Evolutionary conservation across 2,797 vertebrate species (phyloP), one percentile per base, ranked within the genome.

Genomic region (Anableps anableps): DNA sequence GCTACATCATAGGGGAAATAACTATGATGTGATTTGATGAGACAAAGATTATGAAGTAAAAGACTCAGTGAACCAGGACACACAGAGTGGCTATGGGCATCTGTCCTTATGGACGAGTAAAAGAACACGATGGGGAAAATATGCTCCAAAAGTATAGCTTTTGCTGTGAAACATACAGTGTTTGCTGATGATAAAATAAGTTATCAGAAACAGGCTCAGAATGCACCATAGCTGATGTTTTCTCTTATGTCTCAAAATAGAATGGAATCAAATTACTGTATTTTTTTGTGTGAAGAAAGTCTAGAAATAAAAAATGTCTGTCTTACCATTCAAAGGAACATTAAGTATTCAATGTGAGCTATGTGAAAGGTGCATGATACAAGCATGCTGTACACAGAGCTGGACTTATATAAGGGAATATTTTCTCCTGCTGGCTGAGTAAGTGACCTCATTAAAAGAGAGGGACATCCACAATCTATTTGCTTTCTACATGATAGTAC

Each of bases 1-100:
- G 92, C 87, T 50, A 88, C 92, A 91, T 92, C 85, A 89, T 81
- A 76, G 82, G 90, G 90, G 86, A 91, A 90, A 87, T 86, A 76
- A 89, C 73, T 85, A 62, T 94, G 94, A 94, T 90, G 88, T 93
- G 93, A 95, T 95, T 88, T 94, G 93, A 95, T 92, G 91, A 95
- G 94, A 94, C 94, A 91, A 92, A 91, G 86, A 94, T 92, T 91
- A 92, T 89, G 89, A 89, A 93, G 93, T 92, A 89, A 94, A 92
- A 88, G 87, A 87, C 74, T 91, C 94, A 93, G 89, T 93, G 93
- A 95, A 93, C 91, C 93, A 93, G 87, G 86, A 86, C 41, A 50
- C 77, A 80, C 82, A 88, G 72, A 4, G 88, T 90, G 91, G 87
- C 93, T 93, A 77, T 87, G 90, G 91, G 92, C 93, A 90, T 91